Evolutionary conservation across 1,140 invertebrate species (phyloP).

Genomic region (Pseudomyrmex dendroicus): DNA sequence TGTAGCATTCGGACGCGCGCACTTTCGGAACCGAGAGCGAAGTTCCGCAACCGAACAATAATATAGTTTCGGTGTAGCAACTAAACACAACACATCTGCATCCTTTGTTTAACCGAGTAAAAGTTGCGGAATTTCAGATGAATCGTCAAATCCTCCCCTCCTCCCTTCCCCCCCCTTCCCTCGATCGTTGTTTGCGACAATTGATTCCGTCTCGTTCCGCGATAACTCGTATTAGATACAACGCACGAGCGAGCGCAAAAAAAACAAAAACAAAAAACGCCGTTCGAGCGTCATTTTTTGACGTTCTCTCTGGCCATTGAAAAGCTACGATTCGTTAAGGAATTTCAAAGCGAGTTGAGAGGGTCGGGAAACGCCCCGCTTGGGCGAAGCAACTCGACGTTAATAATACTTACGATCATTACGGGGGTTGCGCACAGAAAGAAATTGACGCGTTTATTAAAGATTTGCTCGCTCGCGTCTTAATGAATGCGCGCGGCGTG

Average conservation of each 20-base stretch:
- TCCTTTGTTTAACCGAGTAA: no score
- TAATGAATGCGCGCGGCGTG: constrained; percentile 23
- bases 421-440: constrained; percentile 32
- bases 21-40: no score
- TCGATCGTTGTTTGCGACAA: no score
- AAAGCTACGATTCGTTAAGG: constrained; percentile 36
- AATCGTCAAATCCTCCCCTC: no score
- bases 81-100: no score
- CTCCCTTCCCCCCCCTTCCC: no score
- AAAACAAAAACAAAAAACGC: background rate
- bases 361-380: background rate
- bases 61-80: no score
- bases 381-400: constrained; percentile 23
- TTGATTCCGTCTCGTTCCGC: constrained; percentile 3
- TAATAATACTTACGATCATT: constrained; percentile 59
- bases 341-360: constrained; percentile 48
- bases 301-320: constrained; percentile 25
- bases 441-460: constrained; percentile 55
- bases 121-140: no score
- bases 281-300: constrained; percentile 24
- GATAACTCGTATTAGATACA: background rate
- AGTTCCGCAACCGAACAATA: no score
- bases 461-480: constrained; percentile 36
- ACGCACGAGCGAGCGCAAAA: background rate
- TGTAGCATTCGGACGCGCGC: no score